Evolutionary conservation across 2,797 vertebrate species (phyloP).

Genomic region (Pempheris klunzingeri): DNA sequence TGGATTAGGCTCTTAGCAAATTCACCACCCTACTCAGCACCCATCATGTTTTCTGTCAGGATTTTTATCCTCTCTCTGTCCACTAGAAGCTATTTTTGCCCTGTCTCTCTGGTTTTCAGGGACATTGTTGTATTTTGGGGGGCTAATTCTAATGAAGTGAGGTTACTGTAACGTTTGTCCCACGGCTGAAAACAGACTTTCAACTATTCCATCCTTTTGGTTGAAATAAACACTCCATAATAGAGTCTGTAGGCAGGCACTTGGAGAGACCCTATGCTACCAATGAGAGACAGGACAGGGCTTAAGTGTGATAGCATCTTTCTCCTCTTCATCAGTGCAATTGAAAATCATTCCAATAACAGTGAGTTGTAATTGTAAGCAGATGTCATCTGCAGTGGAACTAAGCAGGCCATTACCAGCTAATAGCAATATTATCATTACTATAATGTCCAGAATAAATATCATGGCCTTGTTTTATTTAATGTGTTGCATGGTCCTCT

Average conservation of each 20-base stretch:
- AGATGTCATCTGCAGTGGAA: neutral
- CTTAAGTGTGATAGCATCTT: neutral
- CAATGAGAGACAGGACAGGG: neutral
- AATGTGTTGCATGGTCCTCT: neutral
- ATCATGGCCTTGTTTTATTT: neutral
- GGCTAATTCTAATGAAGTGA: neutral
- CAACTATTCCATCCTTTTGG: neutral
- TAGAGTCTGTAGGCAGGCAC: neutral
- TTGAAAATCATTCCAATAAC: slow-evolving; percentile 15
- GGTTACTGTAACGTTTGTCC: slow-evolving; percentile 23
- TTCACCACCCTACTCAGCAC: slow-evolving; percentile 9
- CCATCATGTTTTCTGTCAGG: slow-evolving; percentile 6
- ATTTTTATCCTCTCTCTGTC: slow-evolving; percentile 3
- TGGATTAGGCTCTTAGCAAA: slow-evolving; percentile 44
- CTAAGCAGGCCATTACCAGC: neutral
- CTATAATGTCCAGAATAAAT: slow-evolving; percentile 10
- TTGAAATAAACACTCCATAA: neutral
- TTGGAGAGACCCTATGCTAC: neutral
- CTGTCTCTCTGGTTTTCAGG: slow-evolving; percentile 1
- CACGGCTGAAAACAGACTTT: slow-evolving; percentile 5
- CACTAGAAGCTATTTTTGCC: neutral
- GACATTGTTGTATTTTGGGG: neutral
- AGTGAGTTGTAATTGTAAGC: neutral
- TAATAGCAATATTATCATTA: neutral
- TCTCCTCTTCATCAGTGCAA: neutral